These are phyloP conservation scores for Columbina picui DNA, from an alignment of 2,113 vertebrate species.

Conservation along the genomic window DNA sequence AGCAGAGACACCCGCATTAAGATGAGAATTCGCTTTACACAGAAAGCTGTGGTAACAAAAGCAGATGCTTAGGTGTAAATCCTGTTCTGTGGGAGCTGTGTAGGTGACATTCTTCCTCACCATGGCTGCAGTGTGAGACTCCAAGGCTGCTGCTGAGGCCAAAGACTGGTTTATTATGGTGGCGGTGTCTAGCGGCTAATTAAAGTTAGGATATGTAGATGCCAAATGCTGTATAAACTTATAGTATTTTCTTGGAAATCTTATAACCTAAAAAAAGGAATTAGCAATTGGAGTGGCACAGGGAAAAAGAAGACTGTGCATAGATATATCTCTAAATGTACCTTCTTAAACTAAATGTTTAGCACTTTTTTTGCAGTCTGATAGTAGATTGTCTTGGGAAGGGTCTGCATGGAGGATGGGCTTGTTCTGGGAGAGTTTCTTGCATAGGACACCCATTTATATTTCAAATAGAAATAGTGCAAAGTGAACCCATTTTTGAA, in stretches of 20 bases:
- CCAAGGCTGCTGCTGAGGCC: background rate
- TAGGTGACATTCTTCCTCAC: background rate
- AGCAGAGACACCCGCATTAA: background rate
- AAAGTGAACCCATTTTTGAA: background rate
- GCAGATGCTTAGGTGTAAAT: constrained; percentile 11
- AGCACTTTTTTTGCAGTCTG: background rate
- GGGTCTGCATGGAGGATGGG: background rate
- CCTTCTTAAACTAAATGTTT: background rate
- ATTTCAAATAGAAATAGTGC: background rate
- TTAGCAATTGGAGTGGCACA: background rate
- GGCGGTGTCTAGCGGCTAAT: background rate
- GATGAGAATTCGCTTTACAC: background rate
- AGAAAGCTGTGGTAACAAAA: constrained; percentile 6
- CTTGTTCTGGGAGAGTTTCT: background rate
- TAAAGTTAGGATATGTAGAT: background rate
- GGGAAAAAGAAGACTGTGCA: background rate
- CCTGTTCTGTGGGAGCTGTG: background rate
- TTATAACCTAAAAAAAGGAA: background rate
- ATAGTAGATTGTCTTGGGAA: background rate
- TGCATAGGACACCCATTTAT: background rate
- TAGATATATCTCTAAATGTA: background rate
- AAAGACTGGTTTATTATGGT: background rate
- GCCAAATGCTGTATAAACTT: background rate
- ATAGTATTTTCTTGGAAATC: background rate
- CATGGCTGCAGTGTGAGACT: background rate